These are phyloP conservation scores for Liodrosophila aerea DNA, from an alignment of 2,888 invertebrate species.

Conservation along the genomic window DNA sequence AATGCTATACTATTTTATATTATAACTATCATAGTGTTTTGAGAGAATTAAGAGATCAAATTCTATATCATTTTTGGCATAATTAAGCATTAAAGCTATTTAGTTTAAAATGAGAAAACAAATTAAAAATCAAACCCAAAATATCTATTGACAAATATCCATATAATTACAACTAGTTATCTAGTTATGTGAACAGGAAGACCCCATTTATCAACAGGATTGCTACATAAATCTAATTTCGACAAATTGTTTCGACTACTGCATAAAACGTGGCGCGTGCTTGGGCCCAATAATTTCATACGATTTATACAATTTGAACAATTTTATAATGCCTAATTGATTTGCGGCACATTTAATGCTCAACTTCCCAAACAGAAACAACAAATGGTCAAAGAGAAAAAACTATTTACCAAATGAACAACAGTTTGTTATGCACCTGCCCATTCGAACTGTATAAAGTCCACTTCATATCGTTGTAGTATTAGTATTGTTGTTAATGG, in stretches of 20 bases:
- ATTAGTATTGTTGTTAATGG: slow-evolving; percentile 17
- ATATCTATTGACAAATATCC: too few species aligned
- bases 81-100: too few species aligned
- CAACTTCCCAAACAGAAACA: slow-evolving; percentile 1
- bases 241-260: slow-evolving; percentile 5
- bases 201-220: neutral
- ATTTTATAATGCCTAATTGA: slow-evolving; percentile 67
- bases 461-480: slow-evolving; percentile 17
- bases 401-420: slow-evolving; percentile 30
- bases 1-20: too few species aligned
- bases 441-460: slow-evolving; percentile 33
- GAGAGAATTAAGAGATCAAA: too few species aligned
- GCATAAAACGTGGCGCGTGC: slow-evolving; percentile 55
- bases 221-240: slow-evolving; percentile 38
- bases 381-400: neutral
- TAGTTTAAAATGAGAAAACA: too few species aligned
- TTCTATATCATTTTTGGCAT: too few species aligned
- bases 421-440: slow-evolving; percentile 53
- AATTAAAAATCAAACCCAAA: too few species aligned
- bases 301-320: slow-evolving; percentile 55
- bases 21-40: too few species aligned
- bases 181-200: slow-evolving; percentile 6
- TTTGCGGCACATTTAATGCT: slow-evolving; percentile 47
- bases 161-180: too few species aligned
- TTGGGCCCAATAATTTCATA: slow-evolving; percentile 36